These are phyloP conservation scores for Aphis gossypii DNA, from an alignment of 1,140 invertebrate genomes.

Conservation along the genomic window DNA sequence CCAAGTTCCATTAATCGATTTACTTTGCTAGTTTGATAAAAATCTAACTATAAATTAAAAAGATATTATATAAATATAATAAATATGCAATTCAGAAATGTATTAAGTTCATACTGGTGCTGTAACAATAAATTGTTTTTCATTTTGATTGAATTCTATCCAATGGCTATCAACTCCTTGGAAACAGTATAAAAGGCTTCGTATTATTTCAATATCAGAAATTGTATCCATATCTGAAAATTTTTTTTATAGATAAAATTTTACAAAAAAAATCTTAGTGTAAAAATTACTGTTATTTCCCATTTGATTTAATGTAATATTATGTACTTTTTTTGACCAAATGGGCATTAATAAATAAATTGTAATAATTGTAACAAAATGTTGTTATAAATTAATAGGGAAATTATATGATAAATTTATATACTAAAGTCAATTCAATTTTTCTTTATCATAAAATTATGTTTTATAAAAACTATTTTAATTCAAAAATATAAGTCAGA, in stretches of 20 bases:
- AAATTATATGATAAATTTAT: not conserved
- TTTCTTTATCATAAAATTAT: not conserved
- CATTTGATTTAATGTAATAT: no score
- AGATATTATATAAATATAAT: no score
- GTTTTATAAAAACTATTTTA: not conserved
- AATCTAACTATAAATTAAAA: slow-evolving; percentile 24
- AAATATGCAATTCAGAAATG: not conserved
- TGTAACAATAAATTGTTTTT: slow-evolving; percentile 24
- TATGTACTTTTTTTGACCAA: no score
- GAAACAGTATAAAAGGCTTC: slow-evolving; percentile 41
- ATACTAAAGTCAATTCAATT: not conserved
- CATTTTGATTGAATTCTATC: slow-evolving; percentile 33
- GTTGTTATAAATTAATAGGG: not conserved
- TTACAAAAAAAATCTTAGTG: not conserved
- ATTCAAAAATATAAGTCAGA: no score
- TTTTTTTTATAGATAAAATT: not conserved
- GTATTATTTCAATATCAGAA: slow-evolving; percentile 42
- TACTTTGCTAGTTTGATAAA: slow-evolving; percentile 17
- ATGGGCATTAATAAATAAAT: no score
- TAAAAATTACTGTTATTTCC: no score
- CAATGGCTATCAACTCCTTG: slow-evolving; percentile 42
- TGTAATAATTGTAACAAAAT: no score
- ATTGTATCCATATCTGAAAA: not conserved
- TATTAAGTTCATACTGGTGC: slow-evolving; percentile 2
- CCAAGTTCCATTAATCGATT: slow-evolving; percentile 83